A percentile compares a stretch with the other conserved stretches of the same genome.
phyloP scores from a whole-genome alignment of 2,888 invertebrate species.

The Himalopsyche anomala region DNA sequence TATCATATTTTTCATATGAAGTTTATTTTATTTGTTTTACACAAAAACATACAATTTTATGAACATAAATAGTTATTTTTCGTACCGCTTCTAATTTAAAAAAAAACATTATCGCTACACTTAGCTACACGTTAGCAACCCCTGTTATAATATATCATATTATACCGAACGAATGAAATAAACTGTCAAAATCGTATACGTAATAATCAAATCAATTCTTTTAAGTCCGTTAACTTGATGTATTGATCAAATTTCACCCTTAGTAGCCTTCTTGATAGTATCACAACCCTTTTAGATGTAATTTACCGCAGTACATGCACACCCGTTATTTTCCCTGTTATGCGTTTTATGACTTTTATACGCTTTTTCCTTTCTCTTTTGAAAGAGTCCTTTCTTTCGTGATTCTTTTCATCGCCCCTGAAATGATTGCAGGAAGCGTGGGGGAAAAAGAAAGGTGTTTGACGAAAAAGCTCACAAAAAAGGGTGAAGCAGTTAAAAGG shows the following conservation, averaged over 20 bases:
- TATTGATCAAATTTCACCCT: conserved; percentile 39
- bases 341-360: conserved; percentile 42
- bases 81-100: no score
- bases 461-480: conserved; percentile 20
- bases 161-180: no score
- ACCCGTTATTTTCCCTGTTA: conserved; percentile 1
- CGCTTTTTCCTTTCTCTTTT: not conserved
- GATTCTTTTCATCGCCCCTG: conserved; percentile 21
- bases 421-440: conserved; percentile 33
- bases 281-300: conserved; percentile 25
- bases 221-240: conserved; percentile 14
- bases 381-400: conserved; percentile 4
- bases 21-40: no score
- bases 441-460: conserved; percentile 31
- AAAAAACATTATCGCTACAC: no score
- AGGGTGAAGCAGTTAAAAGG: conserved; percentile 36
- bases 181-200: no score
- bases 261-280: conserved; percentile 19
- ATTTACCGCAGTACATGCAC: conserved; percentile 9
- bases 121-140: no score
- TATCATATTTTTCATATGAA: no score
- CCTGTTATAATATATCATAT: no score
- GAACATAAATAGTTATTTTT: no score
- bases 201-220: conserved; percentile 7
- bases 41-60: no score